Base-by-base conservation (phyloP, 2,888 invertebrate species). In the Holacanthella duospinosa region DNA sequence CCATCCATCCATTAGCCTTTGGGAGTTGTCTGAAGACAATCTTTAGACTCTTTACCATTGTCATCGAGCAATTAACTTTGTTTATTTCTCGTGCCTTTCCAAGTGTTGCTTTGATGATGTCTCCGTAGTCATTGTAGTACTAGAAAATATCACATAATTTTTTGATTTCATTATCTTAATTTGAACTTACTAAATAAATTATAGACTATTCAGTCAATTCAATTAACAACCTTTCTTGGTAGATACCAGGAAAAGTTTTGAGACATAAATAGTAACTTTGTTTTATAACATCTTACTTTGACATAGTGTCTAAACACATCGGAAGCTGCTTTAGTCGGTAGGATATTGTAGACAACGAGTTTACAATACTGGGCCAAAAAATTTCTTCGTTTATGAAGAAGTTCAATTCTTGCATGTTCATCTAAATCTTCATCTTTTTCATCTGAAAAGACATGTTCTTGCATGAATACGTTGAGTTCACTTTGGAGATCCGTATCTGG, bases 71-170 rank as follows among this genome's bases (percentile, higher is more conserved):
- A 77, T 88, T 89, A 48, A 93, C 87, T 80, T 95, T 96, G 80
- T 95, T 95, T 74, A 96, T 93, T 80, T 99, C 99, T 71, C 97
- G 84, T 16, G 95, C 93, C 80, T 97, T 97, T 74, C 91, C 90
- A 74, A 99, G 80, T 12, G 97, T 95, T 43, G 93, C 89, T 80
- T 99, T 99, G 71, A 99, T 88, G 60, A 97, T 96, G 79, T 97
- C 97, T 59, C 97, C 96, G 79, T 95, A 97, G 79, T 97, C 95
- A 77, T 94, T 93, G 79, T 95, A 95, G 77, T 92, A 95, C 86
- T 89, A 78, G 55, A 78, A 77, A 29, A 26, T 55, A 55, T 25
- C 61, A 55, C 65, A 3, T 24, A 12, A 55, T 24, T 21, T 55
- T 55, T 24, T 55, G 6, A 3, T 55, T 3, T 21, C 24, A 25